Conservation (phyloP, 2,888 invertebrate genomes). For the Sphaeridia pumilis region DNA sequence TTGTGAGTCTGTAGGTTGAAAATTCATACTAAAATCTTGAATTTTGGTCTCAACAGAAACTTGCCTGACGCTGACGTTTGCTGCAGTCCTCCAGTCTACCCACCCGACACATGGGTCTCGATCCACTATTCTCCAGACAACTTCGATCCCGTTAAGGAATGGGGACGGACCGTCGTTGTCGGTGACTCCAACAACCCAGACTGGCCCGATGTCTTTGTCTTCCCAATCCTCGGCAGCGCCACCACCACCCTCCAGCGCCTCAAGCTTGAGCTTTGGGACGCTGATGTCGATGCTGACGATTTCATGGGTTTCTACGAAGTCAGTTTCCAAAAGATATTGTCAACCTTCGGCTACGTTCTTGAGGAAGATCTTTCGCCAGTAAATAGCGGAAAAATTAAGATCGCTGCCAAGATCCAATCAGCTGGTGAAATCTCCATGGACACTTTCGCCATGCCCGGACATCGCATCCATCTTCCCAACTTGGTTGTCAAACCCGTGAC, state of each 20-base stretch:
- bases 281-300: conserved; percentile 10
- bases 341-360: neutral
- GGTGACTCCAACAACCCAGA: conserved; percentile 4
- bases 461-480: neutral
- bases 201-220: conserved; percentile 11
- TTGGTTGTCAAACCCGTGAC: neutral
- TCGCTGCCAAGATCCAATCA: neutral
- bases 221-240: neutral
- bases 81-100: conserved; percentile 5
- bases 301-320: conserved; percentile 10
- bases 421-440: neutral
- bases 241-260: neutral
- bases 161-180: conserved; percentile 3
- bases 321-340: neutral
- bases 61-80: conserved; percentile 10
- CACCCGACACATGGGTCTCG: conserved; percentile 9
- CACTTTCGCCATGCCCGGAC: neutral
- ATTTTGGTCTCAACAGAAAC: conserved; percentile 3
- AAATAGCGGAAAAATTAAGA: neutral
- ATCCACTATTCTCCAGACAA: conserved; percentile 5
- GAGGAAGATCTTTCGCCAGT: neutral
- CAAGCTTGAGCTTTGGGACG: conserved; percentile 7
- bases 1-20: too few species aligned
- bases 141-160: neutral
- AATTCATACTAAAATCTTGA: too few species aligned